Conservation (phyloP, 2,888 invertebrate genomes). For the Acholoe squamosa region DNA sequence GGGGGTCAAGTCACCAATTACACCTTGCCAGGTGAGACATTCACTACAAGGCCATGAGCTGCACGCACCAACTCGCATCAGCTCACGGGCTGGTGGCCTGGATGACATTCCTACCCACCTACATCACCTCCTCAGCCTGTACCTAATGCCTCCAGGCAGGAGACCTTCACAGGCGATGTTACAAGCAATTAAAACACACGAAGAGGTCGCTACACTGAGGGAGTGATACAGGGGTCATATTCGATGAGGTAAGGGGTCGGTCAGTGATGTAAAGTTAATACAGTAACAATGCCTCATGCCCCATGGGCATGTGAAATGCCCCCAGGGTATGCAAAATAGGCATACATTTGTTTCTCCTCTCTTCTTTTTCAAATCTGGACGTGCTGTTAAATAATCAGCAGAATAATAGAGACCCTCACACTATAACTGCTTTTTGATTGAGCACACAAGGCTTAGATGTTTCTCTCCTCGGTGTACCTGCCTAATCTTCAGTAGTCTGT, state of each 20-base stretch:
- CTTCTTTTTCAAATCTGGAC: too few relatives aligned
- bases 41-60: neutral
- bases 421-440: too few relatives aligned
- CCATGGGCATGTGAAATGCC: neutral
- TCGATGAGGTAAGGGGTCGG: neutral
- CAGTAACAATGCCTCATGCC: neutral
- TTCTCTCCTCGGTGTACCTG: neutral
- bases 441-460: too few relatives aligned
- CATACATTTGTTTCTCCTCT: neutral
- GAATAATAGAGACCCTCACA: too few relatives aligned
- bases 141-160: neutral
- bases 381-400: too few relatives aligned
- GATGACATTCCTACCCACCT: neutral
- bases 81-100: neutral
- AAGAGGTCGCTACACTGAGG: neutral
- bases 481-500: neutral
- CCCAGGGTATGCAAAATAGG: neutral
- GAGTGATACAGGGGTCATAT: neutral
- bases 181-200: neutral
- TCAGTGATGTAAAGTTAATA: neutral
- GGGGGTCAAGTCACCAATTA: slow-evolving; percentile 12
- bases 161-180: neutral
- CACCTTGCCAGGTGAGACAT: neutral
- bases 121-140: neutral
- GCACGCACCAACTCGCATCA: neutral